phyloP scores from a whole-genome alignment of 2,888 invertebrate species.

The Alcis repandata region DNA sequence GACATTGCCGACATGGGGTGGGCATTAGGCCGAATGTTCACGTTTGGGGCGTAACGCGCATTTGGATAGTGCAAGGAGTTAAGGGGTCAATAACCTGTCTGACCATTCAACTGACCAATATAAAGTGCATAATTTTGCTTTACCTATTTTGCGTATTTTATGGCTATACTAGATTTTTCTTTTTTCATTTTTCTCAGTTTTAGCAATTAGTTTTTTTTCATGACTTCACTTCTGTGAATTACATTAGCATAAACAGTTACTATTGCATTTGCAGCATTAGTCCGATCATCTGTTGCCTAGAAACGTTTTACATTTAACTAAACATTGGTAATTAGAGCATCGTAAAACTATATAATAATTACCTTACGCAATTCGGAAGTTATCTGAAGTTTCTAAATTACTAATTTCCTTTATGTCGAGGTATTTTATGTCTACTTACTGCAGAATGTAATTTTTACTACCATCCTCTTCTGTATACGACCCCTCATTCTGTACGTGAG shows the following conservation, averaged over 20 bases:
- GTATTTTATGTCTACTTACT: conserved; percentile 20
- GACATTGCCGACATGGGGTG: conserved; percentile 48
- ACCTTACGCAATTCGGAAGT: not conserved
- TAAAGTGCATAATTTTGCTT: not conserved
- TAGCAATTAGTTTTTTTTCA: too few relatives aligned
- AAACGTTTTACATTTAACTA: not conserved
- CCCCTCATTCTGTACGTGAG: conserved; percentile 44
- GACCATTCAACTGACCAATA: not conserved
- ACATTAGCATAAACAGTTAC: too few relatives aligned
- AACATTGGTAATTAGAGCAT: not conserved
- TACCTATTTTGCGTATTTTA: not conserved
- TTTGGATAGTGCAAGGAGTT: conserved; percentile 11
- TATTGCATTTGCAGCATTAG: too few relatives aligned
- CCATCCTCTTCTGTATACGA: conserved; percentile 32
- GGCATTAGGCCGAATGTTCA: conserved; percentile 42
- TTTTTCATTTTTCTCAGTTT: too few relatives aligned
- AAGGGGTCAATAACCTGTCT: conserved; percentile 9
- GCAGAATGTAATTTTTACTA: conserved; percentile 36
- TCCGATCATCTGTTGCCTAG: too few relatives aligned
- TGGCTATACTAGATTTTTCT: too few relatives aligned
- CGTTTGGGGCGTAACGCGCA: conserved; percentile 29
- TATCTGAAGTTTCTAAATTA: not conserved
- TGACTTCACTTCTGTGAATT: too few relatives aligned
- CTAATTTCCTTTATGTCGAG: conserved; percentile 8
- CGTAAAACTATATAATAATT: not conserved